phyloP scores from a whole-genome alignment of 1,140 invertebrate species.

The Daktulosphaira vitifoliae region DNA sequence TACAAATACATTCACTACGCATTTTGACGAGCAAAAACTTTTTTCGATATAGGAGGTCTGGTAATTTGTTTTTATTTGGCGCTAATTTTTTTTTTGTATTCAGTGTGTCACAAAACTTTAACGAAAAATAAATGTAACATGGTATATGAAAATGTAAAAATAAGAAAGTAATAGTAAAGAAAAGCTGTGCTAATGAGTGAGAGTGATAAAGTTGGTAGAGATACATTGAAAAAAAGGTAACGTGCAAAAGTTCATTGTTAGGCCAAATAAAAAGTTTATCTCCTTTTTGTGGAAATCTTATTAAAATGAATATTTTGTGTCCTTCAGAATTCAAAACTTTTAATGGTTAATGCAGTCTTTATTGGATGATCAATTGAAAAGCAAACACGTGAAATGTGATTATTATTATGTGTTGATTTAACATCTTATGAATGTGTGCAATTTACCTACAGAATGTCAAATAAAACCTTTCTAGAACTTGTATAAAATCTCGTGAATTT shows the following conservation, averaged over 20 bases:
- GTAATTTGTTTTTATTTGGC: conserved; percentile 31
- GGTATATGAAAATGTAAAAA: too few species aligned
- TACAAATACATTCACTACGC: background rate
- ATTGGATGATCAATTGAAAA: too few species aligned
- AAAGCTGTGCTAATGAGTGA: too few species aligned
- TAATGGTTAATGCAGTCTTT: background rate
- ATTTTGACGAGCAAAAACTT: conserved; percentile 29
- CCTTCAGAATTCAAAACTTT: conserved; percentile 1
- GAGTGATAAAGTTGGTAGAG: background rate
- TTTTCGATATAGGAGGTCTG: conserved; percentile 13
- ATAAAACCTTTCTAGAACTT: too few species aligned
- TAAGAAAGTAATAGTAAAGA: too few species aligned
- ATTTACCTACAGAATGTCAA: too few species aligned
- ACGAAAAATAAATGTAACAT: conserved; percentile 1
- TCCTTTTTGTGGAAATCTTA: conserved; percentile 14
- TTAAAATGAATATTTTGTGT: conserved; percentile 8
- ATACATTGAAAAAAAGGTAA: background rate
- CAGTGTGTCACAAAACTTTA: background rate
- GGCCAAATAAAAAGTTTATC: conserved; percentile 24
- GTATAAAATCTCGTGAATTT: too few species aligned
- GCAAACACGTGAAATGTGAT: too few species aligned
- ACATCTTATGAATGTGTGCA: too few species aligned
- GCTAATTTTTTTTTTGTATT: background rate
- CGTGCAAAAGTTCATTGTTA: conserved; percentile 7
- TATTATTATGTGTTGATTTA: too few species aligned